Base-by-base conservation (phyloP, 2,888 invertebrate species). In the Teleogryllus oceanicus region DNA sequence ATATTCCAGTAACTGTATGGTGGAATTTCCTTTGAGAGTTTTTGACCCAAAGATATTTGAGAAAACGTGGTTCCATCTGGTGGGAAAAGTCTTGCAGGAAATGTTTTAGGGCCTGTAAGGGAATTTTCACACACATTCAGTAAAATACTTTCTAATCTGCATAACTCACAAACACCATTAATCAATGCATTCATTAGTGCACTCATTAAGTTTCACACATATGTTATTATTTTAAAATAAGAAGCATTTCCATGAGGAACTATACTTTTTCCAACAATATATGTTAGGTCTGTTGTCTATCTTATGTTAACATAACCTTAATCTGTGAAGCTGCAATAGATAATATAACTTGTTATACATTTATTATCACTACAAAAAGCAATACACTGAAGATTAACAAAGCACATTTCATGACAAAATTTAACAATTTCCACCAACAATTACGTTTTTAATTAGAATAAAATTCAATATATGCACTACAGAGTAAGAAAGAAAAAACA, bases 1-100 rank as follows among this genome's bases (percentile, higher is more conserved):
- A 97, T 95, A 88, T 97, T 96, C 97, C 97, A 97, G 88, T 97
- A 97, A 86, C 96, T 94, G 89, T 97, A 96, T 83, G 97, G 94
- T 85, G 94, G 94, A 86, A 98, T 95, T 89, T 94, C 94, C 88
- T 95, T 94, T 85, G 94, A 94, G 85, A 96, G 90, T 86, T 94
- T 93, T 88, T 96, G 94, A 83, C 96, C 96, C 86, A 97, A 89
- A 84, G 93, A 91, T 85, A 97, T 94, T 90, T 96, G 96, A 85
- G 94, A 93, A 88, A 96, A 96, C 79, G 96, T 96, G 84, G 96
- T 96, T 84, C 96, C 96, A 87, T 96, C 96, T 81, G 96, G 96
- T 84, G 96, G 96, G 86, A 96, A 96, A 84, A 96, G 95, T 87
- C 95, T 92, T 82, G 94, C 94, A 83, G 96, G 96, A 87, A 95